Conservation (phyloP, 2,797 vertebrate genomes). For the Ispidina lecontei region DNA sequence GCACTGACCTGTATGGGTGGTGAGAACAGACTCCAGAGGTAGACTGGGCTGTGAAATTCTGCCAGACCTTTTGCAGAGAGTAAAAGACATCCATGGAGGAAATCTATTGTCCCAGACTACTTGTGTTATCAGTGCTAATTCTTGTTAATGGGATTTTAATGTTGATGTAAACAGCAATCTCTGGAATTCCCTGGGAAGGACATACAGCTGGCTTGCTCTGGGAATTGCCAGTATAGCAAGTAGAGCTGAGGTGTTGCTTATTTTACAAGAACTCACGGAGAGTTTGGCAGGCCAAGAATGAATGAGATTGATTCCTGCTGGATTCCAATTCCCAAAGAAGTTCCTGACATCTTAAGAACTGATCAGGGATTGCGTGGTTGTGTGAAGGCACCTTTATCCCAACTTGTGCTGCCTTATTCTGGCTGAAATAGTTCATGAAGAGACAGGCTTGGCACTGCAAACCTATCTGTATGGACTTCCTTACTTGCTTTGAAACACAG, state of each 20-base stretch:
- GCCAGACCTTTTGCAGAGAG: background rate
- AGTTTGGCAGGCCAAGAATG: background rate
- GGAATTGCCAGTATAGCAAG: background rate
- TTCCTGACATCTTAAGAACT: background rate
- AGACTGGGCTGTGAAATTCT: constrained; percentile 4
- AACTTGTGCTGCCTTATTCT: background rate
- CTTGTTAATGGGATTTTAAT: constrained; percentile 5
- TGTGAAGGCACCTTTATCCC: background rate
- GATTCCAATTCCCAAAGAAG: background rate
- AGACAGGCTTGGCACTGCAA: background rate
- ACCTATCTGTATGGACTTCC: background rate
- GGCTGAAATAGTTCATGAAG: background rate
- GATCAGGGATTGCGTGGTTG: background rate
- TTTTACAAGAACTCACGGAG: background rate
- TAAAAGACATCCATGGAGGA: background rate
- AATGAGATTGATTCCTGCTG: background rate
- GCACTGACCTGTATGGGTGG: background rate
- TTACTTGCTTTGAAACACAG: background rate
- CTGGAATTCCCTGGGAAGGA: constrained; percentile 3
- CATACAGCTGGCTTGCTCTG: background rate
- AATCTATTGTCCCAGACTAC: background rate
- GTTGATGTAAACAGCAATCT: background rate
- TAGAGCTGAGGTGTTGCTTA: background rate
- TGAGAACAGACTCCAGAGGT: background rate
- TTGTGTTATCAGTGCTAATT: constrained; percentile 19